Percentiles rank a stretch among this genome's conserved stretches.
Evolutionary conservation across 1,140 invertebrate genomes (phyloP).

Genomic region (Trichonephila clavipes): DNA sequence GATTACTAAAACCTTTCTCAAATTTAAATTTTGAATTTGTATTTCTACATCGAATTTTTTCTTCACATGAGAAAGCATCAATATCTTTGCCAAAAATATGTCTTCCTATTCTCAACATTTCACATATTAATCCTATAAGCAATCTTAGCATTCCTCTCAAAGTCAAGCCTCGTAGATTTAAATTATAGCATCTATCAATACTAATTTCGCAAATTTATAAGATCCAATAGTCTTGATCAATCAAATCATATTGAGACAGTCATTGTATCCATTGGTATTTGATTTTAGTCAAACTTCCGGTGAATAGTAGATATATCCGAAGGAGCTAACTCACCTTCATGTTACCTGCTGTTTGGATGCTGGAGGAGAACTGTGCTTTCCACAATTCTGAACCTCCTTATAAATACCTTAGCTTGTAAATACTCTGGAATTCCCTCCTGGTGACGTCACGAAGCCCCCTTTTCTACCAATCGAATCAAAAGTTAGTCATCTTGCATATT

Average conservation of each 20-base stretch:
- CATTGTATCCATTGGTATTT: background rate
- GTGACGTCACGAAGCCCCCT: constrained; percentile 58
- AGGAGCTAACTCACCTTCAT: constrained; percentile 53
- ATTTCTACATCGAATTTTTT: too few relatives aligned
- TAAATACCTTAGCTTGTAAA: constrained; percentile 14
- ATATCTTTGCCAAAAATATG: too few relatives aligned
- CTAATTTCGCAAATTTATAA: too few relatives aligned
- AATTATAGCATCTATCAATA: too few relatives aligned
- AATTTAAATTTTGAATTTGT: too few relatives aligned
- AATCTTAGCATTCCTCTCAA: too few relatives aligned
- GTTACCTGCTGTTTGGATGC: background rate
- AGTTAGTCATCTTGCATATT: constrained; percentile 66
- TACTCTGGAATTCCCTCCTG: background rate
- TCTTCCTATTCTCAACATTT: too few relatives aligned
- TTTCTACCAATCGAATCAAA: constrained; percentile 39
- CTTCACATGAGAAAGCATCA: too few relatives aligned
- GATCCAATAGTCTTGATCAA: too few relatives aligned
- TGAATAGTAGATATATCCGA: background rate
- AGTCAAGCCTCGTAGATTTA: too few relatives aligned
- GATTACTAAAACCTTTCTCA: too few relatives aligned
- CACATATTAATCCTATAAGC: too few relatives aligned
- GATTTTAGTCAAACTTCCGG: background rate
- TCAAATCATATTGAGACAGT: background rate
- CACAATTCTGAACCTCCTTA: constrained; percentile 4
- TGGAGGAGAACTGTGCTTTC: constrained; percentile 18